Evolutionary conservation across 2,113 vertebrate genomes (phyloP).

Genomic region (Stigmatopora nigra): DNA sequence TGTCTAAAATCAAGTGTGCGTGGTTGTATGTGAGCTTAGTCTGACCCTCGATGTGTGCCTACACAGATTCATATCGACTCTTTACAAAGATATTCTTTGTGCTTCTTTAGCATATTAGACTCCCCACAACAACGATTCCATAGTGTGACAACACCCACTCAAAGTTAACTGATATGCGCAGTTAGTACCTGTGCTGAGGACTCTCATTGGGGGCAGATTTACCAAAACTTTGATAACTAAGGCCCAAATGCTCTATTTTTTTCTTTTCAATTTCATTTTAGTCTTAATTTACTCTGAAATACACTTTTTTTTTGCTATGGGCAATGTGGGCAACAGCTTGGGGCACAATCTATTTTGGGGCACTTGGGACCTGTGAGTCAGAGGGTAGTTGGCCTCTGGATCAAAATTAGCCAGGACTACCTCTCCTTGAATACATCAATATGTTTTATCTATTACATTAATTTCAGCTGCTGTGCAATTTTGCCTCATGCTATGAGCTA

Average conservation of each 20-base stretch:
- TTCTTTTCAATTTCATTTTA: neutral
- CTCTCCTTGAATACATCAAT: neutral
- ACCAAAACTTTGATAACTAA: neutral
- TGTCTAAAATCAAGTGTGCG: slow-evolving; percentile 39
- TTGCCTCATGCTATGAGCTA: neutral
- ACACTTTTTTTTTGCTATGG: too few species aligned
- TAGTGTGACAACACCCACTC: slow-evolving; percentile 55
- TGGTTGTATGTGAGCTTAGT: slow-evolving; percentile 54
- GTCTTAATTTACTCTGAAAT: neutral
- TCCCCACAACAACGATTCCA: slow-evolving; percentile 55
- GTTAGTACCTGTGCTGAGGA: slow-evolving; percentile 27
- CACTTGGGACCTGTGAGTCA: too few species aligned
- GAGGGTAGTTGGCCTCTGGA: too few species aligned
- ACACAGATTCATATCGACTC: slow-evolving; percentile 63
- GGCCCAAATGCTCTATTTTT: neutral
- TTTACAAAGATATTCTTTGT: slow-evolving; percentile 62
- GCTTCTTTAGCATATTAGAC: slow-evolving; percentile 44
- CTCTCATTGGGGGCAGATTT: neutral
- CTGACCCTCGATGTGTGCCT: slow-evolving; percentile 58
- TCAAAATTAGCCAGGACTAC: too few species aligned
- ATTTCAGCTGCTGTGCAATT: neutral
- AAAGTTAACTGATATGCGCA: slow-evolving; percentile 38
- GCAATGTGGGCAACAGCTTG: too few species aligned
- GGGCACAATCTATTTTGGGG: too few species aligned
- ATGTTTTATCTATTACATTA: neutral